Percentiles rank a stretch among this genome's conserved stretches.
Evolutionary conservation across 2,113 vertebrate genomes (phyloP).

Genomic region (Xiphorhynchus elegans): DNA sequence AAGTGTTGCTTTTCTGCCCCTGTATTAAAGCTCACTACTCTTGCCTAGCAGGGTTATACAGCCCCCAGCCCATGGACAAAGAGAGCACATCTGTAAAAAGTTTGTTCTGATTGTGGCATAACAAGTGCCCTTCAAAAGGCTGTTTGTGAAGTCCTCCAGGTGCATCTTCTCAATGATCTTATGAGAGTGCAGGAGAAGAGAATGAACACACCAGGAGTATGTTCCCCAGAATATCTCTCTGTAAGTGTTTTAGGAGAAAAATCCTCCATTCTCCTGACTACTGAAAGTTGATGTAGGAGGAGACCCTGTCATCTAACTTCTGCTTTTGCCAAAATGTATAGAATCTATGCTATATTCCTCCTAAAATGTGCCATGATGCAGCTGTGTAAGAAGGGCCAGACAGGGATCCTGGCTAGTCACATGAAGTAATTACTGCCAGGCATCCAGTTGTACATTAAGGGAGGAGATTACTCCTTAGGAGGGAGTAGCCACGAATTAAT

Average conservation of each 20-base stretch:
- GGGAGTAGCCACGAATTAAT: not conserved
- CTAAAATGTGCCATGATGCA: rapidly evolving
- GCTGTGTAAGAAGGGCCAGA: not conserved
- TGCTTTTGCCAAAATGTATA: not conserved
- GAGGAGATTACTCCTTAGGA: not conserved
- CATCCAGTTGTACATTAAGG: not conserved
- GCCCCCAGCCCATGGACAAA: not conserved
- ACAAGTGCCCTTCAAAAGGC: not conserved
- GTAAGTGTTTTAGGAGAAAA: not conserved
- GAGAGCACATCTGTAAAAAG: not conserved
- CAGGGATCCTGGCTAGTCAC: not conserved
- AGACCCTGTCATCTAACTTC: not conserved
- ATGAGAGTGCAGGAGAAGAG: not conserved
- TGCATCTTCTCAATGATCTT: not conserved
- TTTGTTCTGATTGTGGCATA: not conserved
- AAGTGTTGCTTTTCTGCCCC: not conserved
- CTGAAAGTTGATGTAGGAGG: not conserved
- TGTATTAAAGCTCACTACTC: not conserved
- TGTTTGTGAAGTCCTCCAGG: not conserved
- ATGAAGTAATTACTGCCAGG: not conserved
- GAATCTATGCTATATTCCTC: not conserved
- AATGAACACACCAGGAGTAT: not conserved
- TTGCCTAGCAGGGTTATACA: not conserved
- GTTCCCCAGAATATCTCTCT: not conserved
- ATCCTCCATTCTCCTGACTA: not conserved